These are phyloP conservation scores for Malaclemys terrapin DNA, from an alignment of 2,113 vertebrate species.

Conservation along the genomic window DNA sequence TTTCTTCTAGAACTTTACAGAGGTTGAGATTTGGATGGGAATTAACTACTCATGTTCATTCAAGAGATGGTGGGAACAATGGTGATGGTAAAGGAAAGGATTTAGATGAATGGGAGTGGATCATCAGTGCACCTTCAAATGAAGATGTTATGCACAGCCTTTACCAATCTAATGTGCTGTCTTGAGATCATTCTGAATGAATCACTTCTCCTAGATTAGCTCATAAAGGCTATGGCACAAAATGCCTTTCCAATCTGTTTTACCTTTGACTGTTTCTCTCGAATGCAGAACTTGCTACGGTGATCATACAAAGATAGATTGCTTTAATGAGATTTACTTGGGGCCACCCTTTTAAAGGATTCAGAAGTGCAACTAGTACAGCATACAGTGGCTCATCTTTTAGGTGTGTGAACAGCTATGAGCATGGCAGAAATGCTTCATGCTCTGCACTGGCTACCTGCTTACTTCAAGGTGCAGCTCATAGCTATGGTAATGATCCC, in stretches of 20 bases:
- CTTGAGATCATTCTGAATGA: no score
- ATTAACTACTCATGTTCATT: background rate
- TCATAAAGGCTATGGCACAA: background rate
- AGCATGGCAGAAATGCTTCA: background rate
- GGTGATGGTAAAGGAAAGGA: background rate
- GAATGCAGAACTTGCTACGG: background rate
- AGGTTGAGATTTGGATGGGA: background rate
- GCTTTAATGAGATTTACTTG: background rate
- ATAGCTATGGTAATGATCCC: background rate
- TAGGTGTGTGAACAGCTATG: background rate
- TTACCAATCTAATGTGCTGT: no score
- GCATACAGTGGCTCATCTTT: background rate
- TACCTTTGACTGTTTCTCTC: background rate
- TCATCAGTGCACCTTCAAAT: background rate
- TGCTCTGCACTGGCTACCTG: background rate
- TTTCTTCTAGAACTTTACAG: background rate
- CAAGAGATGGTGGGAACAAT: background rate
- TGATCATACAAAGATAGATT: background rate
- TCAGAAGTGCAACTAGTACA: background rate
- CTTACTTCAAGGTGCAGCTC: background rate
- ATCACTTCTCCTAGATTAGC: background rate
- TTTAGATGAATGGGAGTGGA: background rate
- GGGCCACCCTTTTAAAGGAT: background rate
- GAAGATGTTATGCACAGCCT: background rate
- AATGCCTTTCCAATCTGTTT: background rate